Evolutionary conservation across 2,113 vertebrate genomes (phyloP), one percentile per base, ranked within the genome.

Genomic region (Anser cygnoides): DNA sequence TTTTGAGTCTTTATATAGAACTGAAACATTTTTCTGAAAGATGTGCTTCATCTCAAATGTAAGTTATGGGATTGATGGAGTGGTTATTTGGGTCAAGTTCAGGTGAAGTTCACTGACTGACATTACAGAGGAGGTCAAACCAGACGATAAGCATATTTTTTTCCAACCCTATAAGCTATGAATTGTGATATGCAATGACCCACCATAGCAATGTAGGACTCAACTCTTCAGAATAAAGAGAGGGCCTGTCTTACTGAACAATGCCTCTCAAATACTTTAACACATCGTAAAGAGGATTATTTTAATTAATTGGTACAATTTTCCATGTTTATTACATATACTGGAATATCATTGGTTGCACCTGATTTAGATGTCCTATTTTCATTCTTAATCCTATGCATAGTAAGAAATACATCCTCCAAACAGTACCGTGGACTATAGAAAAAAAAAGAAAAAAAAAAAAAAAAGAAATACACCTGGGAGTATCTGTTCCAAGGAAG

Each of bases 281-380:
- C 52, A 78, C 33, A 37, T 87, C 93, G 68, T 90, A 97, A 97
- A 96, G 92, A 97, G 91, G 71, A 92, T 98, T 93, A 96, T 97
- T 94, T 87, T 93, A 82, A 95, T 97, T 97, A 97, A 97, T 96
- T 96, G 95, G 91, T 97, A 96, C 90, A 88, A 95, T 94, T 97
- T 95, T 83, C 88, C 58, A 80, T 31, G 62, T 95, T 96, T 96
- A 95, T 93, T 91, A 87, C 75, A 95, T 96, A 96, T 87, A 74
- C 44, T 66, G 9, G 39, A 82, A 75, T 75, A 73, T 84, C 75
- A 84, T 93, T 76, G 59, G 66, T 95, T 90, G 92, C 62, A 84
- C 80, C 83, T 62, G 58, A 61, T 90, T 91, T 41, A 58, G 43
- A 70, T 82, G 58, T 71, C 46, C 70, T 74, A 4, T 58, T 96